Evolutionary conservation across 2,797 vertebrate genomes (phyloP).

Genomic region (Sebastiscus albofasciatus): DNA sequence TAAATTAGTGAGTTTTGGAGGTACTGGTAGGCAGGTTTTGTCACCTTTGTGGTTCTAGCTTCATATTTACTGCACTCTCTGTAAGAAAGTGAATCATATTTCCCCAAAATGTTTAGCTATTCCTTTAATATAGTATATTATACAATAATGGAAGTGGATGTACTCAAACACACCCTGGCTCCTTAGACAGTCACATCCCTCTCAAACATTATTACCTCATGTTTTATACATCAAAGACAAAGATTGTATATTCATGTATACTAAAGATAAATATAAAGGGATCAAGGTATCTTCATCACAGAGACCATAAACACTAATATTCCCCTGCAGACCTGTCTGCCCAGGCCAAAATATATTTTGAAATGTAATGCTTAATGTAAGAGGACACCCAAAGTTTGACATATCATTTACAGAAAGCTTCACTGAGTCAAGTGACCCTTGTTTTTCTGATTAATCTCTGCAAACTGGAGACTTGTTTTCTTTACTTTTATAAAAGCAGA

Average conservation of each 20-base stretch:
- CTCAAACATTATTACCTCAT: constrained; percentile 78
- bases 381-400: constrained; percentile 8
- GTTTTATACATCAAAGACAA: constrained; percentile 61
- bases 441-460: constrained; percentile 15
- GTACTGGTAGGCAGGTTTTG: too few species aligned
- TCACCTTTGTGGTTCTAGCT: not conserved
- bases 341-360: constrained; percentile 25
- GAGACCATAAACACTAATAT: constrained; percentile 19
- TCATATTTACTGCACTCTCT: not conserved
- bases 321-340: not conserved
- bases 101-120: not conserved
- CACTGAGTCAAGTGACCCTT: not conserved
- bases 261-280: constrained; percentile 67
- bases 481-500: constrained; percentile 14
- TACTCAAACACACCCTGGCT: constrained; percentile 51
- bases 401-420: not conserved
- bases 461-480: not conserved
- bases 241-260: constrained; percentile 63
- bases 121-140: not conserved
- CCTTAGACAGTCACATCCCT: constrained; percentile 57
- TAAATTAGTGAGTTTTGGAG: not conserved
- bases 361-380: constrained; percentile 16
- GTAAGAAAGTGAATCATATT: not conserved
- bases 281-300: constrained; percentile 57
- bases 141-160: constrained; percentile 28